Conservation (phyloP, 2,113 vertebrate species). For the Astur gentilis region DNA sequence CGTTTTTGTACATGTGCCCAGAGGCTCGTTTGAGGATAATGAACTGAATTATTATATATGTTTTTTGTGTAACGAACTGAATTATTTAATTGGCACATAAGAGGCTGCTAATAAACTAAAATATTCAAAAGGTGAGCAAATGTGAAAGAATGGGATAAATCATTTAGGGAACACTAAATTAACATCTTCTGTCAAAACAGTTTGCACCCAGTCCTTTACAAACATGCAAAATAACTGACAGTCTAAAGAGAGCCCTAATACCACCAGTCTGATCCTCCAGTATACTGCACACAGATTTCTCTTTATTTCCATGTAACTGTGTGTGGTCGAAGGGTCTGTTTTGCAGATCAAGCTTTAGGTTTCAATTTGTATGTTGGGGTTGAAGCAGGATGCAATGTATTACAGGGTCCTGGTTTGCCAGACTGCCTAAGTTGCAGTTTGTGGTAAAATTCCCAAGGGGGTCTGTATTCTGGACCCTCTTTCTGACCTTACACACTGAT, state of each 20-base stretch:
- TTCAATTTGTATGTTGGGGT: neutral
- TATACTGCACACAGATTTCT: neutral
- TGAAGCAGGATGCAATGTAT: neutral
- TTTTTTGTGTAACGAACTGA: neutral
- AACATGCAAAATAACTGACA: neutral
- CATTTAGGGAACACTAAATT: neutral
- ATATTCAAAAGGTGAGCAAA: neutral
- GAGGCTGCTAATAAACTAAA: neutral
- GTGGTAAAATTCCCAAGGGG: neutral
- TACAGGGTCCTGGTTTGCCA: neutral
- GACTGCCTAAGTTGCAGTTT: neutral
- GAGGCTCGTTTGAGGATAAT: conserved; percentile 3
- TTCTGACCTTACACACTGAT: neutral
- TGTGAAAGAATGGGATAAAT: neutral
- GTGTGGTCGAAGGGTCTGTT: neutral
- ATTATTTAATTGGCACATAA: neutral
- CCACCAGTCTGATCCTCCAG: neutral
- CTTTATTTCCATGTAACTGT: too few relatives aligned
- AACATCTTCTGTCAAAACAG: neutral
- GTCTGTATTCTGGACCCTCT: neutral
- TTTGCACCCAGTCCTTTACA: neutral
- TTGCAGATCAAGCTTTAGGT: neutral
- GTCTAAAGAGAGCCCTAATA: neutral
- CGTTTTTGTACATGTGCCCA: neutral
- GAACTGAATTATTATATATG: neutral